phyloP scores from a whole-genome alignment of 1,140 invertebrate species.

The Caenorhabditis remanei region DNA sequence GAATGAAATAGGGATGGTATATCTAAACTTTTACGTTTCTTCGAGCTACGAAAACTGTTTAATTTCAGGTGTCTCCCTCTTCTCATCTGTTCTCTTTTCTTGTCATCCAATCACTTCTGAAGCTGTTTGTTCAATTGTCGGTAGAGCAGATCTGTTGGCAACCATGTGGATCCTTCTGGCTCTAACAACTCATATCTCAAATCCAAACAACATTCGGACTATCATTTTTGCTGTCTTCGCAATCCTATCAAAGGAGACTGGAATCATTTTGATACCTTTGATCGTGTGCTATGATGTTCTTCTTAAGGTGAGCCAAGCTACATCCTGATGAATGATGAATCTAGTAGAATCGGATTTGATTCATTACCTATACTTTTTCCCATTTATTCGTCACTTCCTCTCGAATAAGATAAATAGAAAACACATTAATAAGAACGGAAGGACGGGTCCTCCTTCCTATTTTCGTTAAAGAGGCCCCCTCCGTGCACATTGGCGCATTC shows the following conservation, averaged over 20 bases:
- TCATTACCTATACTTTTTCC: background rate
- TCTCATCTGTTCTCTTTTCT: constrained; percentile 4
- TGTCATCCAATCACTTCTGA: constrained; percentile 43
- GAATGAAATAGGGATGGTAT: too few species aligned
- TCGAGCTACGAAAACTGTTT: too few species aligned
- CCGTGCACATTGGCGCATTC: constrained; percentile 27
- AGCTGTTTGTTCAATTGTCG: constrained; percentile 39
- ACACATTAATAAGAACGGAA: constrained; percentile 41
- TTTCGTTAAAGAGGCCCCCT: background rate
- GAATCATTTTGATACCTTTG: constrained; percentile 9
- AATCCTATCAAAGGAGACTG: background rate
- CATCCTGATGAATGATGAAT: too few species aligned
- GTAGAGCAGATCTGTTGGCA: constrained; percentile 16
- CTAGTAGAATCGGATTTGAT: background rate
- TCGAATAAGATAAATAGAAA: background rate
- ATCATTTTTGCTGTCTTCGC: background rate
- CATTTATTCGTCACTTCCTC: background rate
- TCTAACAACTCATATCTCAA: background rate
- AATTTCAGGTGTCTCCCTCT: constrained; percentile 9
- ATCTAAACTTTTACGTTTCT: too few species aligned
- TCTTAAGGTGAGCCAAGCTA: background rate
- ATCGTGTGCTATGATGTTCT: background rate
- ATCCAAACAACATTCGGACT: background rate
- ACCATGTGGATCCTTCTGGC: constrained; percentile 11
- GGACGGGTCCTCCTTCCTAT: background rate